Evolutionary conservation across 2,888 invertebrate species (phyloP).

Genomic region (Stenoptilia bipunctidactyla): DNA sequence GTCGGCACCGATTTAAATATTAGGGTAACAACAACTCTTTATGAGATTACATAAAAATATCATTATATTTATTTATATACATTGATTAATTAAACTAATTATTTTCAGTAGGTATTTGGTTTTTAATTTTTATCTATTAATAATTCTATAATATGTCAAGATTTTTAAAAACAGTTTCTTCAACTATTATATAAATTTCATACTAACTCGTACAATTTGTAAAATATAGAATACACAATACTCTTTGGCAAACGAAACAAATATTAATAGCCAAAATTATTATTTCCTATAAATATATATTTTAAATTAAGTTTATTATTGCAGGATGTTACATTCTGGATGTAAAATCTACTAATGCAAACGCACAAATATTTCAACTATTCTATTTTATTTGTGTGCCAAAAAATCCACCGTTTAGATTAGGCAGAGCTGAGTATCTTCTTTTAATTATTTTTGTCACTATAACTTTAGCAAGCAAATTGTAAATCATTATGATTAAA

Average conservation of each 20-base stretch:
- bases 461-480: too few relatives aligned
- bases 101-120: conserved; percentile 1
- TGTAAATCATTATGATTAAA: too few relatives aligned
- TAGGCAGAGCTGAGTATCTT: too few relatives aligned
- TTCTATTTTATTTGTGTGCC: too few relatives aligned
- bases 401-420: too few relatives aligned
- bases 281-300: background rate
- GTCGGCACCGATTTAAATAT: background rate
- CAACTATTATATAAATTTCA: background rate
- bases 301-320: background rate
- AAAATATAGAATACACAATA: too few relatives aligned
- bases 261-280: background rate
- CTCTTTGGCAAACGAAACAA: conserved; percentile 1
- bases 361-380: too few relatives aligned
- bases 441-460: too few relatives aligned
- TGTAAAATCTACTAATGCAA: too few relatives aligned
- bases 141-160: conserved; percentile 1
- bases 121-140: background rate
- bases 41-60: conserved; percentile 1
- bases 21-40: background rate
- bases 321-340: too few relatives aligned
- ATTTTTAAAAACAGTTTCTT: background rate
- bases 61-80: background rate
- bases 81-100: background rate
- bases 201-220: too few relatives aligned